Percentiles rank a stretch among this genome's conserved stretches.
Conservation (phyloP, 2,113 vertebrate species). For the Chunga burmeisteri region DNA sequence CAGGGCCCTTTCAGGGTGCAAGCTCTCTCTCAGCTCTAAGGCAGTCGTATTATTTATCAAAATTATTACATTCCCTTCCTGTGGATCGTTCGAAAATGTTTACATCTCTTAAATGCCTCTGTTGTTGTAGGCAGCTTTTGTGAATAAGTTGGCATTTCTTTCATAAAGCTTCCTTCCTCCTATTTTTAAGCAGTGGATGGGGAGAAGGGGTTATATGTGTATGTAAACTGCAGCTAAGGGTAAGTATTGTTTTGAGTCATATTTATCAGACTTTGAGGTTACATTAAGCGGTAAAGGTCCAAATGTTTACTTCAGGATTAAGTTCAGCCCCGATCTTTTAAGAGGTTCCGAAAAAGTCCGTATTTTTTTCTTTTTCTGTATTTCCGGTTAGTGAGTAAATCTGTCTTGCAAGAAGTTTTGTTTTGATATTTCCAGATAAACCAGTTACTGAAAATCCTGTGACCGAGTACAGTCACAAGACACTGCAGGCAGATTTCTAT, state of each 20-base stretch:
- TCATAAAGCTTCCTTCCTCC: conserved; percentile 15
- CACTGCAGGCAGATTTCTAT: background rate
- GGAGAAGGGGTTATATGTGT: background rate
- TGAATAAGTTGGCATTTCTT: conserved; percentile 28
- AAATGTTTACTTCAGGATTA: conserved; percentile 17
- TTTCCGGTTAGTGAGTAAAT: conserved; percentile 28
- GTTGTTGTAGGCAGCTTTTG: background rate
- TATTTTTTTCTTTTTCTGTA: background rate
- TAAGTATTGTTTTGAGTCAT: background rate
- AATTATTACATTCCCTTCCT: background rate
- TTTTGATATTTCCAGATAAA: conserved; percentile 41
- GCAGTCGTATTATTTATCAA: background rate
- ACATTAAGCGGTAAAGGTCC: background rate
- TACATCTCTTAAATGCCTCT: background rate
- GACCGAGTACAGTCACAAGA: fast-evolving
- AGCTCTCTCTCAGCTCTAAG: background rate
- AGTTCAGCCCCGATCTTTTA: background rate
- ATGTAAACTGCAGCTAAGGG: background rate
- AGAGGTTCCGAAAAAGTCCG: background rate
- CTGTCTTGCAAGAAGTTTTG: conserved; percentile 8
- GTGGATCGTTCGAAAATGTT: background rate
- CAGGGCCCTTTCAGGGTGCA: background rate
- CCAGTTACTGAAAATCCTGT: conserved; percentile 29
- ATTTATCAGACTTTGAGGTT: background rate
- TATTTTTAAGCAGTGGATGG: background rate